Base-by-base conservation (phyloP, 2,113 vertebrate genomes). In the Eulemur macaco region DNA sequence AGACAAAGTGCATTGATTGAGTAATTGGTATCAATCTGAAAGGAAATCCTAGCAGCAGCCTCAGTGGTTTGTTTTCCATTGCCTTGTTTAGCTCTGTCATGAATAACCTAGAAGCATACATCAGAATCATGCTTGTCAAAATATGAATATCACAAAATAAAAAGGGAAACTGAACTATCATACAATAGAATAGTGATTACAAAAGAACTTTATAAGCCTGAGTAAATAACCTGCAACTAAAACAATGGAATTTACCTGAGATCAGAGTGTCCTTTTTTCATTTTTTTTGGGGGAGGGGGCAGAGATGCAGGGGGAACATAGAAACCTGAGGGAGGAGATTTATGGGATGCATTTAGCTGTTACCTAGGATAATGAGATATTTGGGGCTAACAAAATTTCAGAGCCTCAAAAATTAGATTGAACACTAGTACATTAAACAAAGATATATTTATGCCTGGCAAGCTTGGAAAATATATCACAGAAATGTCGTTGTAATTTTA, bases 1-100 rank as follows among this genome's bases (percentile, higher is more conserved):
- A 77, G 68, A 37, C 78, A 84, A 80, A 86, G 93, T 78, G 45
- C 97, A 96, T 92, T 87, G 94, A 96, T 91, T 95, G 83, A 77
- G 52, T 93, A 73, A 81, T 94, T 83, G 71, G 74, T 73, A 74
- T 91, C 83, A 80, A 29, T 91, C 64, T 96, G 58, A 82, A 89
- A 69, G n/a, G 60, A 87, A 34, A 74, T n/a, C 18, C 52, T 39
- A 80, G 50, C 1, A 29, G 76, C 84, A 83, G 37, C 81, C 56
- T 29, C 60, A 11, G 17, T 25, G 15, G 7, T 77, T 89, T 88
- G 60, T 83, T 96, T 88, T 81, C n/a, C 83, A 5, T 47, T 45
- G 39, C 37, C 31, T 92, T 68, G 15, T 83, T 92, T 86, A 66
- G 37, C 60, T 92, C 47, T 78, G n/a, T 85, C 45, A 12, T 88